phyloP scores from a whole-genome alignment of 2,888 invertebrate species.

The Dryobotodes eremita region DNA sequence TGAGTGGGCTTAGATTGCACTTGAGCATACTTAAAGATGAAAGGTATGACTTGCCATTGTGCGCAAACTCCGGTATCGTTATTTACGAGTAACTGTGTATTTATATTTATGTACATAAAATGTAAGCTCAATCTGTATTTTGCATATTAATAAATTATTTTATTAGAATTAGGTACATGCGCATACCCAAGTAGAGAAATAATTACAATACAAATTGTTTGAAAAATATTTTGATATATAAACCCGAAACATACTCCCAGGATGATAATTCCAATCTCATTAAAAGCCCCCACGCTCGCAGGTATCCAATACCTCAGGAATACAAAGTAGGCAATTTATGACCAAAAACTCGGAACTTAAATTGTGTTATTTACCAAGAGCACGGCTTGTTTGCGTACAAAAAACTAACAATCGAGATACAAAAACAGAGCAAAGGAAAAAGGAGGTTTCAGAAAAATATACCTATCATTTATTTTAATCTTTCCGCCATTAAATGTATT shows the following conservation, averaged over 20 bases:
- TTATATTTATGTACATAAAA: not conserved
- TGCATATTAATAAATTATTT: not conserved
- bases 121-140: not conserved
- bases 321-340: slow-evolving; percentile 63
- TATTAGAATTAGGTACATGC: not conserved
- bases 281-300: slow-evolving; percentile 37
- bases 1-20: slow-evolving; percentile 13
- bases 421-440: slow-evolving; percentile 17
- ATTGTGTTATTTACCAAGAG: slow-evolving; percentile 52
- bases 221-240: slow-evolving; percentile 8
- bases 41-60: not conserved
- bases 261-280: slow-evolving; percentile 56
- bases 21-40: not conserved
- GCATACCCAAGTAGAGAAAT: not conserved
- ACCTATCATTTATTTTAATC: not conserved
- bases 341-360: slow-evolving; percentile 49
- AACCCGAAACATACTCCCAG: not conserved
- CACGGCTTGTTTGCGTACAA: slow-evolving; percentile 28
- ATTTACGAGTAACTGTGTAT: not conserved
- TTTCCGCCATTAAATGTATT: not conserved
- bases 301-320: slow-evolving; percentile 45
- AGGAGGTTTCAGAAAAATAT: not conserved
- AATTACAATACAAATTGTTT: slow-evolving; percentile 3
- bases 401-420: slow-evolving; percentile 23
- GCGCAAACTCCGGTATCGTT: not conserved